Evolutionary conservation across 2,888 invertebrate genomes (phyloP), one percentile per base, ranked within the genome.

Genomic region (Cephus rjabovi): DNA sequence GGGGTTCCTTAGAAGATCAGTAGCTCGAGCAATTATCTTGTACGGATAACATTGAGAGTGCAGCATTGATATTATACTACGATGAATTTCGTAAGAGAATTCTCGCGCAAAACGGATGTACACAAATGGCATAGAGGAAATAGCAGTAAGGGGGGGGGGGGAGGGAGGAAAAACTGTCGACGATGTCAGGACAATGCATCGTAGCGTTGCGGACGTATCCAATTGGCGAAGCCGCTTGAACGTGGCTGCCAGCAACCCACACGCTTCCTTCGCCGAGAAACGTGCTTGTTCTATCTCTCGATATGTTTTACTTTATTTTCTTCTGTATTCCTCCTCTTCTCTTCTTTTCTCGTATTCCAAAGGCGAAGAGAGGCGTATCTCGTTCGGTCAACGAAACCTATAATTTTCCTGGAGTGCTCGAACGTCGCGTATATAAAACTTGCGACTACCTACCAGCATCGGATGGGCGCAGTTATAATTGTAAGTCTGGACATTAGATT

Each of bases 201-300:
- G 56, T 23, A 0, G 23, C 31, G 71, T 6, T 78, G 80, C 86
- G 85, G 85, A 86, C 84, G 85, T 86, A 79, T 77, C 81, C 85
- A 86, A 86, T 87, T 86, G 84, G 83, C 76, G 74, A 79, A 83
- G 81, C 76, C 80, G 78, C 80, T 83, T 76, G 56, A 56, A 23
- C 56, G 56, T 56, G 23, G 15, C 23, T 23, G 56, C 23, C 81
- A 76, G 68, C 77, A 80, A 79, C 83, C 81, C 80, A 84, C 81
- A 80, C 83, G 80, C 75, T 82, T 81, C 81, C 81, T 81, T 82
- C 77, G 56, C 56, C 69, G 56, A 70, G 74, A 74, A 80, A 79
- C 37, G 68, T 71, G 75, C 77, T 77, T 70, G 76, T 79, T 34
- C 69, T 34, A 76, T 34, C 12, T 73, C 75, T 12, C 71, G 69